Base-by-base conservation (phyloP, 2,888 invertebrate genomes). In the Lithophane leautieri region DNA sequence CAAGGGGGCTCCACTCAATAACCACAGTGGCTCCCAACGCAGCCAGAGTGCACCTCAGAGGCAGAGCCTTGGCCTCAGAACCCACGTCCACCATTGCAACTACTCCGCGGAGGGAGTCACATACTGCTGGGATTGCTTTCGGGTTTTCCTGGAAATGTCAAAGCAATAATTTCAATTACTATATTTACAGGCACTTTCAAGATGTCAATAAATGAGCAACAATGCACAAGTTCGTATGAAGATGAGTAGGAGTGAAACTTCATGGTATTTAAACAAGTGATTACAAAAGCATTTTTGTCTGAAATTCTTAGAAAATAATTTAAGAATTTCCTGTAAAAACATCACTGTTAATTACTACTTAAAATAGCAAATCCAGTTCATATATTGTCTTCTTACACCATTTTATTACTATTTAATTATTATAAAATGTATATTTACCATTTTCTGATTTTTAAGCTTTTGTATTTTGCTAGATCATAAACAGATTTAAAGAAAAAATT, bases 81-180 rank as follows among this genome's bases (percentile, higher is more conserved):
- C 95, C 95, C 0, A 96, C 94, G 0, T 94, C 94, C 2, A 96
- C 96, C 14, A 95, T 76, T 0, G 94, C 95, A 0, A 96, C 95
- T 4, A 94, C 91, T 0, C 96, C 96, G 0, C 91, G 83, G 0
- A 96, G 90, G 0, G 89, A 90, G 8, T 94, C 93, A 2, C 87
- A 87, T 4, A 90, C 78, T 1, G 79, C 69, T 7, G 79, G 82
- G 54, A 81, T 75, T 54, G 40, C 62, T 84, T 79, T 83, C 73
- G 75, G 68, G 71, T 42, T 82, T 76, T 78, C 54, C 88, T 88
- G 68, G 14, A 83, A 76, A 9, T 16, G 8, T 12, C 34, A 44
- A 42, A 16, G 2, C 3, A 16, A 34, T n/a, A 40, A 14, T 7
- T 52, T 7, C 1, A 67, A 69, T 68, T 11, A 42, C 0, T 11